Percentiles rank a stretch among this genome's conserved stretches.
These are phyloP conservation scores for Carposina sasakii DNA, from an alignment of 1,140 invertebrate species.

Conservation along the genomic window DNA sequence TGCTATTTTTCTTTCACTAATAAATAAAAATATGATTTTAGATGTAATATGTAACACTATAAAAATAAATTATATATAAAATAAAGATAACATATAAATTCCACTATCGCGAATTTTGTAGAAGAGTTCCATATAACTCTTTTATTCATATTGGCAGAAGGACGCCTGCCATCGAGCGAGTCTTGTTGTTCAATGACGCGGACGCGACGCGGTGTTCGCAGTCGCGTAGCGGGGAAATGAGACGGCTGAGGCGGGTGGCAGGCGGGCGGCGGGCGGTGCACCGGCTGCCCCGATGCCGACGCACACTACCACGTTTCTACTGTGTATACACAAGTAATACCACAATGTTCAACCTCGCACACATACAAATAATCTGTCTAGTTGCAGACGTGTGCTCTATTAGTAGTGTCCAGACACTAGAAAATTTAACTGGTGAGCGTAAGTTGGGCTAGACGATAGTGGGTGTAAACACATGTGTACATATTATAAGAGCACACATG, in stretches of 20 bases:
- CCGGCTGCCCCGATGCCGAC: constrained; percentile 65
- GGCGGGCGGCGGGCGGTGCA: constrained; percentile 52
- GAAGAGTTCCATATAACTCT: constrained; percentile 60
- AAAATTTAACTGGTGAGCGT: constrained; percentile 33
- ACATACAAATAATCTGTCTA: constrained; percentile 55
- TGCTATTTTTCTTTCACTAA: constrained; percentile 71
- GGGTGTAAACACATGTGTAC: constrained; percentile 44
- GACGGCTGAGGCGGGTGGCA: constrained; percentile 68
- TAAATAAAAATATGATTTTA: constrained; percentile 68
- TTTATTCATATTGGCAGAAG: constrained; percentile 69
- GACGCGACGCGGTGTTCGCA: constrained; percentile 53
- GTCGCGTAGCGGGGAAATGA: too few species aligned
- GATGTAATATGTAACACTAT: constrained; percentile 61
- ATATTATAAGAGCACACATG: constrained; percentile 49
- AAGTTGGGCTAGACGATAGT: constrained; percentile 35
- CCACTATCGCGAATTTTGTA: constrained; percentile 68
- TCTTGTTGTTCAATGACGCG: constrained; percentile 72
- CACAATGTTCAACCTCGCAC: constrained; percentile 36
- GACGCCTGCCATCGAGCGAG: constrained; percentile 67
- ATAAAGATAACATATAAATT: constrained; percentile 68
- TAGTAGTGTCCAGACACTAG: constrained; percentile 36
- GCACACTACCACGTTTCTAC: constrained; percentile 43
- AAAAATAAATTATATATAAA: constrained; percentile 71
- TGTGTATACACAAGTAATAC: too few species aligned
- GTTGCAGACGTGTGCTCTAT: constrained; percentile 56